These are phyloP conservation scores for Sebastes variabilis DNA, from an alignment of 2,797 vertebrate genomes.

Conservation along the genomic window DNA sequence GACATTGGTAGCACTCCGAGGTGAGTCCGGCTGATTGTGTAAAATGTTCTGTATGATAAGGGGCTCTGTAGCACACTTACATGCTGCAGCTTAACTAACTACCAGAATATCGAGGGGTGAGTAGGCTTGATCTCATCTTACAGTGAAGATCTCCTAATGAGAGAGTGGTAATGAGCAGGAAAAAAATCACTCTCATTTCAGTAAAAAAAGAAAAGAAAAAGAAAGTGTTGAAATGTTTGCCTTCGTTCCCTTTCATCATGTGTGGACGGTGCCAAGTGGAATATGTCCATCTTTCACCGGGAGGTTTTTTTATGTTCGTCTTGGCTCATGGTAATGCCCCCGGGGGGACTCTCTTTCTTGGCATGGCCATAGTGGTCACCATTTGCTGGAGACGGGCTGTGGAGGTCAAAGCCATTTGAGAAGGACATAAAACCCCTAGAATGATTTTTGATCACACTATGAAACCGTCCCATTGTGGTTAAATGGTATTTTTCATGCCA, in stretches of 20 bases:
- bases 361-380: conserved; percentile 76
- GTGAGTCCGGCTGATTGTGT: conserved; percentile 46
- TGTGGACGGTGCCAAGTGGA: conserved; percentile 67
- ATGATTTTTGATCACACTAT: conserved; percentile 75
- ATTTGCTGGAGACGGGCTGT: conserved; percentile 71
- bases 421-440: conserved; percentile 75
- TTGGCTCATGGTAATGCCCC: conserved; percentile 69
- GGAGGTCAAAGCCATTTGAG: conserved; percentile 81
- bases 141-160: conserved; percentile 67
- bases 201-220: background rate
- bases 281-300: conserved; percentile 68
- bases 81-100: conserved; percentile 54
- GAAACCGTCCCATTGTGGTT: conserved; percentile 64
- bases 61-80: conserved; percentile 32
- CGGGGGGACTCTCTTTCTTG: conserved; percentile 71
- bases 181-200: conserved; percentile 39
- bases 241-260: conserved; percentile 58
- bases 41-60: conserved; percentile 55
- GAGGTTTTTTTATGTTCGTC: conserved; percentile 69
- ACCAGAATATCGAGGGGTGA: conserved; percentile 53
- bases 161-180: conserved; percentile 62
- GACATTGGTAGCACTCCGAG: conserved; percentile 30
- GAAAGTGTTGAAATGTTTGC: conserved; percentile 56
- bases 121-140: conserved; percentile 55
- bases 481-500: conserved; percentile 54